A percentile compares a stretch with the other conserved stretches of the same genome.
These are phyloP conservation scores for Ptilorrhoa leucosticta DNA, from an alignment of 2,113 vertebrate species.

Conservation along the genomic window DNA sequence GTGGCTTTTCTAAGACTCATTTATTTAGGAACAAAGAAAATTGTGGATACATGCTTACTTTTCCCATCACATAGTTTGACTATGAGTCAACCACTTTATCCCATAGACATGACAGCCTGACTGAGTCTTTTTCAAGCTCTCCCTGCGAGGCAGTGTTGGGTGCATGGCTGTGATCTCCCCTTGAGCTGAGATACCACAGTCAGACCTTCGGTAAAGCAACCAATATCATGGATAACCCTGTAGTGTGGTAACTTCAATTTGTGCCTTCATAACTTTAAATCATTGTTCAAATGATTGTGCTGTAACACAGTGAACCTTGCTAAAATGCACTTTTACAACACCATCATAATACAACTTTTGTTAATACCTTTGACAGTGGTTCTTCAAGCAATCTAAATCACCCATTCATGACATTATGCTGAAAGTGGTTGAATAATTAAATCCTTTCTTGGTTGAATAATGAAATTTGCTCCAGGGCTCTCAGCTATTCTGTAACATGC, in stretches of 20 bases:
- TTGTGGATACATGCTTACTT: not conserved
- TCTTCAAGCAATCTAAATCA: not conserved
- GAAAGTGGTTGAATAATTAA: not conserved
- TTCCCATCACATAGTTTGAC: not conserved
- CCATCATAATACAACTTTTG: not conserved
- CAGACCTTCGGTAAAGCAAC: not conserved
- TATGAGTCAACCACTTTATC: not conserved
- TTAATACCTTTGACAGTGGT: not conserved
- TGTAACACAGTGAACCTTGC: not conserved
- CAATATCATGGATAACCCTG: not conserved
- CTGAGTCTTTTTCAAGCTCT: not conserved
- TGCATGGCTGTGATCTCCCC: no score
- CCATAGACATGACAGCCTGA: not conserved
- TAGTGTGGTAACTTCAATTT: not conserved
- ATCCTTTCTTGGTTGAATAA: not conserved
- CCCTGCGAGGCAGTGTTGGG: fast-evolving
- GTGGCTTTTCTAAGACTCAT: not conserved
- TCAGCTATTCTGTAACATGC: not conserved
- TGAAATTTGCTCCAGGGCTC: not conserved
- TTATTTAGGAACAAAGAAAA: not conserved
- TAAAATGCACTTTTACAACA: not conserved
- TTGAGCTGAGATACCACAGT: not conserved
- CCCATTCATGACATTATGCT: not conserved
- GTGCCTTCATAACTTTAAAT: not conserved
- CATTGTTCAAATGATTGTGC: not conserved